These are phyloP conservation scores for Agrochola circellaris DNA, from an alignment of 2,888 invertebrate genomes.

Conservation along the genomic window DNA sequence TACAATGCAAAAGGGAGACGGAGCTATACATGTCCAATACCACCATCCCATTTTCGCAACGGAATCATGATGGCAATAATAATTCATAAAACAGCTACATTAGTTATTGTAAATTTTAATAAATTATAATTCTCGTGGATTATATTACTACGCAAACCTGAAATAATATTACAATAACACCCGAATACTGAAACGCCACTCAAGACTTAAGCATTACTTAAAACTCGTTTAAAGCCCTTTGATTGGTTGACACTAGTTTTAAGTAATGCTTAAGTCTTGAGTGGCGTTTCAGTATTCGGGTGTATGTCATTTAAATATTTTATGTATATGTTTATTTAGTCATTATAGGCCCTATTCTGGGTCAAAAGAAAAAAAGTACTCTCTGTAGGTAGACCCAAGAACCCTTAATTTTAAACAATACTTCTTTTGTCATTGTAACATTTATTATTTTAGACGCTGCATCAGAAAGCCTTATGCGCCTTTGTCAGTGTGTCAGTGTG, in stretches of 20 bases:
- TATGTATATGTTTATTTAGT: too few species aligned
- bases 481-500: conserved; percentile 49
- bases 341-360: not conserved
- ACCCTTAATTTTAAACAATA: not conserved
- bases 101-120: not conserved
- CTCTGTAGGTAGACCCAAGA: not conserved
- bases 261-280: too few species aligned
- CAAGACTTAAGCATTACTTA: too few species aligned
- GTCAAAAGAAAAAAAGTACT: not conserved
- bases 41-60: not conserved
- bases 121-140: not conserved
- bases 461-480: conserved; percentile 42
- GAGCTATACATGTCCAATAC: not conserved
- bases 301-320: too few species aligned
- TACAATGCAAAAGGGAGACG: not conserved
- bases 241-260: too few species aligned
- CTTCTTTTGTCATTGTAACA: not conserved
- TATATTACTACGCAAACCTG: not conserved
- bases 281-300: too few species aligned
- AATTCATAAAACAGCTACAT: not conserved
- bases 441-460: not conserved
- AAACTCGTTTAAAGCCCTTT: too few species aligned
- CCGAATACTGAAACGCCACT: too few species aligned
- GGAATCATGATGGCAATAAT: not conserved
- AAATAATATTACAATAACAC: too few species aligned